Evolutionary conservation across 2,797 vertebrate species (phyloP).

Genomic region (Aythya fuligula): DNA sequence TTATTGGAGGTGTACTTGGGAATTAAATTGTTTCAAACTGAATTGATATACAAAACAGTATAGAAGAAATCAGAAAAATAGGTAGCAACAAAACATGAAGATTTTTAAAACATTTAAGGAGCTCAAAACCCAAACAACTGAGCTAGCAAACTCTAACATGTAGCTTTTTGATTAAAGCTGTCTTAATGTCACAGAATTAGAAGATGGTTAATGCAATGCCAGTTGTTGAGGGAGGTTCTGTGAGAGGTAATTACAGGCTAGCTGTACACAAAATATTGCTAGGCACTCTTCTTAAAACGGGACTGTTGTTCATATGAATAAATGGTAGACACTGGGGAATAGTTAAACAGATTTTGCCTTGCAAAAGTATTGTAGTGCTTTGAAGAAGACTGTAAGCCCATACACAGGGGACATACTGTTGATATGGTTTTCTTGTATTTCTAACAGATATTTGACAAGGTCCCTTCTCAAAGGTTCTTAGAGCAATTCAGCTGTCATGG

Average conservation of each 20-base stretch:
- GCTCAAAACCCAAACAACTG: not conserved
- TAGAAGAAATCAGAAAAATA: not conserved
- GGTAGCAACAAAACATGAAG: not conserved
- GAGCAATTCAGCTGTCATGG: not conserved
- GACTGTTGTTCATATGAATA: not conserved
- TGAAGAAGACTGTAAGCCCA: not conserved
- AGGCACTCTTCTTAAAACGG: not conserved
- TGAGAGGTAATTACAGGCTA: not conserved
- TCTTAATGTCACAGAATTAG: not conserved
- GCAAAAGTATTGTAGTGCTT: not conserved
- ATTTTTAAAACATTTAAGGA: not conserved
- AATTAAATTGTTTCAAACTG: not conserved
- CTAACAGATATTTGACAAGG: not conserved
- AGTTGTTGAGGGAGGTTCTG: not conserved
- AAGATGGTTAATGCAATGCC: not conserved
- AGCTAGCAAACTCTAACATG: not conserved
- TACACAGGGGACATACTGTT: not conserved
- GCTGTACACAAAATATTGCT: not conserved
- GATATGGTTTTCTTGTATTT: not conserved
- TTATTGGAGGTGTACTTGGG: rapidly evolving
- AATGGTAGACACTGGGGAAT: not conserved
- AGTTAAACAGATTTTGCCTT: not conserved
- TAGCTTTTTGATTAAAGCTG: not conserved
- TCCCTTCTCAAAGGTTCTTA: not conserved
- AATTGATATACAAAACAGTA: not conserved